phyloP scores from a whole-genome alignment of 1,140 invertebrate genomes.

The Galleria mellonella region DNA sequence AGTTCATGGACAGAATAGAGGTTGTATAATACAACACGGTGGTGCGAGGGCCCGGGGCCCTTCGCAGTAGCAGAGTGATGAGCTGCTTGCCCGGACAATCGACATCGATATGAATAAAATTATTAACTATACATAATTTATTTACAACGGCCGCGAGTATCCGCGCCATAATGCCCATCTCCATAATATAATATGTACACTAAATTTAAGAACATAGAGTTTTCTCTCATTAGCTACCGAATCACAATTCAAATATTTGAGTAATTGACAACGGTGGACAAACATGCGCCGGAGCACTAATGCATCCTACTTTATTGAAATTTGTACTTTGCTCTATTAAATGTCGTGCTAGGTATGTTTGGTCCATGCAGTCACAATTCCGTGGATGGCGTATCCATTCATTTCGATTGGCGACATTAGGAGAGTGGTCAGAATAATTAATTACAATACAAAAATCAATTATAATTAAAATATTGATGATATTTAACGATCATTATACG shows the following conservation, averaged over 20 bases:
- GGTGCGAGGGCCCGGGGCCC: conserved; percentile 12
- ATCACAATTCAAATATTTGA: conserved; percentile 73
- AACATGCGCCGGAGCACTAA: conserved; percentile 67
- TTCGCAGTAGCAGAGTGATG: background rate
- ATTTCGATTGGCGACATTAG: conserved; percentile 6
- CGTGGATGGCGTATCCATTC: conserved; percentile 16
- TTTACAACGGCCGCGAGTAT: conserved; percentile 59
- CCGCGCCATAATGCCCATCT: conserved; percentile 70
- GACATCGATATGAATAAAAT: conserved; percentile 52
- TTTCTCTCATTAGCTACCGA: conserved; percentile 73
- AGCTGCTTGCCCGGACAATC: conserved; percentile 16
- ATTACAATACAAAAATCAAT: background rate
- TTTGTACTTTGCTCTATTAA: conserved; percentile 71
- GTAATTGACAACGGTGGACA: conserved; percentile 74
- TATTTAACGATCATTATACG: too few relatives aligned
- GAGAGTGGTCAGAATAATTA: conserved; percentile 4
- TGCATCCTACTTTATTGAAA: conserved; percentile 66
- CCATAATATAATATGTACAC: conserved; percentile 70
- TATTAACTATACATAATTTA: conserved; percentile 68
- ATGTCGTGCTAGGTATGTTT: conserved; percentile 66
- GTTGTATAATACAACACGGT: conserved; percentile 50
- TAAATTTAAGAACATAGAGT: conserved; percentile 69
- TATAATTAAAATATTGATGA: background rate
- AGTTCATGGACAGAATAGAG: conserved; percentile 65
- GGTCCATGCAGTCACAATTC: conserved; percentile 62